Evolutionary conservation across 53 echinoderm and acorn worm species (phyloP), one percentile per base, ranked within the genome.

Genomic region (Zoroaster sp.): DNA sequence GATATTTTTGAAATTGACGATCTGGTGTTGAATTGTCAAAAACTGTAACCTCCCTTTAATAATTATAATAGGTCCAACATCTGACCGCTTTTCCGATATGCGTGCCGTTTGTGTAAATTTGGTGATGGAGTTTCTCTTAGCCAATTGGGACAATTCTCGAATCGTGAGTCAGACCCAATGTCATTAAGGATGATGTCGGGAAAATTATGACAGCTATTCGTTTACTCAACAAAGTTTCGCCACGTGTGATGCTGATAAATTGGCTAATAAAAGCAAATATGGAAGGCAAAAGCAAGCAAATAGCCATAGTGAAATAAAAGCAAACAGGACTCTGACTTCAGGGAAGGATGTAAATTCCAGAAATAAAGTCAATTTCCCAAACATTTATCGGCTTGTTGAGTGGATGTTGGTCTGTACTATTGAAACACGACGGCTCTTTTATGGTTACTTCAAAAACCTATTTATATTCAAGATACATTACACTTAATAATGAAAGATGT

Each of bases 351-450:
- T 21, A 70, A 71, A 85, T 85, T 71, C 85, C 72, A 85, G 85
- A 71, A 85, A 71, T 85, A 70, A 20, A 85, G 71, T 71, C 71
- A 71, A 51, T 85, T 85, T 85, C 85, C 36, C 69, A 66, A 85
- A 85, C 85, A 47, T 47, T 70, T 69, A 70, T 47, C 71, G 71
- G 49, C 18, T 46, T 46, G 85, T 85, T 85, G 85, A 70, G 49
- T 39, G 71, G 70, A 47, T 20, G n/a, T 23, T 74, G 74, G 11
- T 20, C 20, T 40, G 20, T 40, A 38, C 1, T 38, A 2, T 11
- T 9, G 71, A 44, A 6, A 31, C 31, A 69, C 71, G 71, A 85
- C 85, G 85, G 43, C 72, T 85, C 66, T 85, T 85, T 69, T 36
- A 69, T 85, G 85, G 25, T 36, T 36, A 32, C 37, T 66, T 42